A percentile compares a stretch with the other conserved stretches of the same genome.
Evolutionary conservation across 2,113 vertebrate genomes (phyloP).

Genomic region (Hippotragus niger): DNA sequence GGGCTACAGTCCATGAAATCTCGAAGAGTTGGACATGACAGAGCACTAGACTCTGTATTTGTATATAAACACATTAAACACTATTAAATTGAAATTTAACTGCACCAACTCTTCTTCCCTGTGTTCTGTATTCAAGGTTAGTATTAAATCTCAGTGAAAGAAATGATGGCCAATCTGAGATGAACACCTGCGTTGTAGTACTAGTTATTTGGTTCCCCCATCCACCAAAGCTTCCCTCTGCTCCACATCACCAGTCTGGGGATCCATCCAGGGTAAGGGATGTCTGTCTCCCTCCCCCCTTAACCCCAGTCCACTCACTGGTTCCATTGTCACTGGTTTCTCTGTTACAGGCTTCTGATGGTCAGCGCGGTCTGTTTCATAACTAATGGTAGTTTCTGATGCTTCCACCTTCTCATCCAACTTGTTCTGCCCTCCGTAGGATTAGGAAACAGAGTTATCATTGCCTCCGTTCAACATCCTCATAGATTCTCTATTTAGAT

Average conservation of each 20-base stretch:
- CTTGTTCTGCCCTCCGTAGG: slow-evolving; percentile 41
- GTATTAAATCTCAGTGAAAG: not conserved
- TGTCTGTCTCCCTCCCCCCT: not conserved
- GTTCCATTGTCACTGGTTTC: not conserved
- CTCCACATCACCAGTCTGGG: not conserved
- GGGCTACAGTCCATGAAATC: not conserved
- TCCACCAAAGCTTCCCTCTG: not conserved
- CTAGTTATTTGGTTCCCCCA: not conserved
- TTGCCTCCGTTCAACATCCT: not conserved
- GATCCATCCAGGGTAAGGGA: not conserved
- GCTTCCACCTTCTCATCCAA: not conserved
- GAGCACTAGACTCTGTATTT: not conserved
- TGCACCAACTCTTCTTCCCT: not conserved
- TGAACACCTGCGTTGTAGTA: not conserved
- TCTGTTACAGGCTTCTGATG: not conserved
- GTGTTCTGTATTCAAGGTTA: not conserved
- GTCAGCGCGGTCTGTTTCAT: not conserved
- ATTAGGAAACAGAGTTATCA: slow-evolving; percentile 48
- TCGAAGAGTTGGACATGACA: not conserved
- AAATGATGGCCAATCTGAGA: not conserved
- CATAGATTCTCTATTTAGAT: not conserved
- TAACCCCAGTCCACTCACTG: slow-evolving; percentile 52
- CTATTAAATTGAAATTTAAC: not conserved
- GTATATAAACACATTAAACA: not conserved
- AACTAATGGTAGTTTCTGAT: slow-evolving; percentile 35